These are phyloP conservation scores for Zaprionus camerounensis DNA, from an alignment of 1,140 invertebrate species.

Conservation along the genomic window DNA sequence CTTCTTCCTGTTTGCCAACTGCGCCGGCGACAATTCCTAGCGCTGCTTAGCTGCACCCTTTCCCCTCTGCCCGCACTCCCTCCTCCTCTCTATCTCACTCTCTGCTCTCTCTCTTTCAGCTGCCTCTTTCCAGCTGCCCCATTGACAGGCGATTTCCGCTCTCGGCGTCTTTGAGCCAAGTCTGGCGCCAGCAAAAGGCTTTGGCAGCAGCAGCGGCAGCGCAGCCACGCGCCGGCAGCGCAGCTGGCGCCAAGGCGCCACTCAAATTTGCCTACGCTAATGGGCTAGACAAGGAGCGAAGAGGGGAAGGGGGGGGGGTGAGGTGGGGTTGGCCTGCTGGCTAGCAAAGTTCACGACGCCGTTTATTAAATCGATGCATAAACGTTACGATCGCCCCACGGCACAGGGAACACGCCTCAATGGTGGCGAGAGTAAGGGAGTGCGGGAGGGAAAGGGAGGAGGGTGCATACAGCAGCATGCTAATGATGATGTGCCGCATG, in stretches of 20 bases:
- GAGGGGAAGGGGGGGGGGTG: not conserved
- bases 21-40: slow-evolving; percentile 65
- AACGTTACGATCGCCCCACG: slow-evolving; percentile 33
- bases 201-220: slow-evolving; percentile 33
- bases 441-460: not conserved
- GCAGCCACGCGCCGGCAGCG: slow-evolving; percentile 68
- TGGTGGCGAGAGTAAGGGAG: not conserved
- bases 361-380: slow-evolving; percentile 53
- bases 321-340: not conserved
- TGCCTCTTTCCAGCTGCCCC: slow-evolving; percentile 9
- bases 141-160: slow-evolving; percentile 79
- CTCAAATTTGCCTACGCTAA: slow-evolving; percentile 69
- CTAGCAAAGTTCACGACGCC: slow-evolving; percentile 44
- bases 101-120: not conserved
- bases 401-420: slow-evolving; percentile 65
- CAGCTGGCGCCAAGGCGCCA: slow-evolving; percentile 69
- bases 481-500: slow-evolving; percentile 64
- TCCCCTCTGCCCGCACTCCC: not conserved
- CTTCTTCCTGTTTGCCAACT: slow-evolving; percentile 38
- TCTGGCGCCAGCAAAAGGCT: slow-evolving; percentile 26
- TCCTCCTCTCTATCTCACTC: not conserved
- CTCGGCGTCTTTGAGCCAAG: slow-evolving; percentile 24
- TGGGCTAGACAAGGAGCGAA: slow-evolving; percentile 34
- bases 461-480: slow-evolving; percentile 24
- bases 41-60: slow-evolving; percentile 14